Evolutionary conservation across 2,888 invertebrate genomes (phyloP).

Genomic region (Smittia sp.): DNA sequence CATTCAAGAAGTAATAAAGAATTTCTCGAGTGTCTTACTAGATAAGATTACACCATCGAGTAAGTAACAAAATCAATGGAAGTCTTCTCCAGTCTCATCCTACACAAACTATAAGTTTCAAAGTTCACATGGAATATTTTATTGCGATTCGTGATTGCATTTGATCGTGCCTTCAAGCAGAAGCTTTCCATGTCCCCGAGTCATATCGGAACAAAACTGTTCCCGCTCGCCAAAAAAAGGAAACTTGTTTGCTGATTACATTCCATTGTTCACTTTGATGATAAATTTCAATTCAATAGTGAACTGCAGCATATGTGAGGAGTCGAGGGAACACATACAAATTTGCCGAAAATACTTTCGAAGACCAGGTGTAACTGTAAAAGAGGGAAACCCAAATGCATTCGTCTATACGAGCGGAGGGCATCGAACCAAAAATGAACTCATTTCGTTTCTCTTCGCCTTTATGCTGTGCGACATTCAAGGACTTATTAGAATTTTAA

Average conservation of each 20-base stretch:
- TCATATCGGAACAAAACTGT: neutral
- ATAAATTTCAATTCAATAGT: neutral
- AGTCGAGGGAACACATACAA: neutral
- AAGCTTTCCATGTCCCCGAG: neutral
- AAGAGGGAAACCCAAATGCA: constrained; percentile 11
- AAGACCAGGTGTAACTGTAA: constrained; percentile 29
- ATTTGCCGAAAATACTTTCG: neutral
- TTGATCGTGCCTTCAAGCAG: no score
- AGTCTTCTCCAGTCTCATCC: no score
- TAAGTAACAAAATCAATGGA: no score
- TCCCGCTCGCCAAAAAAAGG: no score
- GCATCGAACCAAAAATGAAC: constrained; percentile 20
- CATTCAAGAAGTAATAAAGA: no score
- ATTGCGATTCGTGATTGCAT: no score
- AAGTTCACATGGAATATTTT: no score
- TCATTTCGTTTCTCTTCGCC: neutral
- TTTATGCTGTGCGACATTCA: neutral
- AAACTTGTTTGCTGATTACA: constrained; percentile 3
- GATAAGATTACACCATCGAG: no score
- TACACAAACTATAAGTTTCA: no score
- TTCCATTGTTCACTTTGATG: neutral
- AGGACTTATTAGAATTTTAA: constrained; percentile 18
- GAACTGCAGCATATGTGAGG: neutral
- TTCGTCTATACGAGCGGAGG: neutral
- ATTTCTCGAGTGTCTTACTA: no score